Evolutionary conservation across 1,140 invertebrate species (phyloP).

Genomic region (Ceratoteleas bidentatus): DNA sequence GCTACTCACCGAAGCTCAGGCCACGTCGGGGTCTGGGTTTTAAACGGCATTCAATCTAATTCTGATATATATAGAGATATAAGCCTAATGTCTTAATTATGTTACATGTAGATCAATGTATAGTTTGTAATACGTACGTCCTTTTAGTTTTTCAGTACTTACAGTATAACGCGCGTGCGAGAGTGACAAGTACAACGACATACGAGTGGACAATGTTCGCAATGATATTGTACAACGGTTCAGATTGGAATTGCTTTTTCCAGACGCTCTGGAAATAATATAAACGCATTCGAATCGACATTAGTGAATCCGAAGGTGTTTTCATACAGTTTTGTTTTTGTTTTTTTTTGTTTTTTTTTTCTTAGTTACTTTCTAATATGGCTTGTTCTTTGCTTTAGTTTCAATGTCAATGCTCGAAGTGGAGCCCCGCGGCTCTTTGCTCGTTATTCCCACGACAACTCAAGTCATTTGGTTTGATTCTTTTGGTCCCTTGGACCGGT

Average conservation of each 20-base stretch:
- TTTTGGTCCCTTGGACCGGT: too few species aligned
- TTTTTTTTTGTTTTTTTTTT: slow-evolving; percentile 15
- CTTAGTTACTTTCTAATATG: slow-evolving; percentile 1
- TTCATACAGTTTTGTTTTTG: slow-evolving; percentile 20
- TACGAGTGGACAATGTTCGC: slow-evolving; percentile 81
- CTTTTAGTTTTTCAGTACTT: slow-evolving; percentile 79
- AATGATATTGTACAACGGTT: slow-evolving; percentile 81
- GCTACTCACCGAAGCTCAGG: slow-evolving; percentile 79
- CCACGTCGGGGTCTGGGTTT: slow-evolving; percentile 73
- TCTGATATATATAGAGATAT: slow-evolving; percentile 67
- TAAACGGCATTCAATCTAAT: slow-evolving; percentile 70
- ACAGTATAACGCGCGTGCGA: slow-evolving; percentile 81
- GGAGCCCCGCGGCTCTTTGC: neutral
- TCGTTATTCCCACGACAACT: too few species aligned
- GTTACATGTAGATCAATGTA: slow-evolving; percentile 75
- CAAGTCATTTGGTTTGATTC: too few species aligned
- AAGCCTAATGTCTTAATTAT: slow-evolving; percentile 77
- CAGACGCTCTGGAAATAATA: slow-evolving; percentile 82
- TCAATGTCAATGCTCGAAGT: too few species aligned
- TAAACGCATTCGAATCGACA: slow-evolving; percentile 80
- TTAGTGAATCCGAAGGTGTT: slow-evolving; percentile 75
- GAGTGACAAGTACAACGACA: slow-evolving; percentile 80
- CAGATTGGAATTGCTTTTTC: slow-evolving; percentile 81
- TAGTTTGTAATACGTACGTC: slow-evolving; percentile 80
- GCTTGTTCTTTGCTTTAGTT: slow-evolving; percentile 1